Evolutionary conservation across 2,113 vertebrate species (phyloP).

Genomic region (Myrmecobius fasciatus): DNA sequence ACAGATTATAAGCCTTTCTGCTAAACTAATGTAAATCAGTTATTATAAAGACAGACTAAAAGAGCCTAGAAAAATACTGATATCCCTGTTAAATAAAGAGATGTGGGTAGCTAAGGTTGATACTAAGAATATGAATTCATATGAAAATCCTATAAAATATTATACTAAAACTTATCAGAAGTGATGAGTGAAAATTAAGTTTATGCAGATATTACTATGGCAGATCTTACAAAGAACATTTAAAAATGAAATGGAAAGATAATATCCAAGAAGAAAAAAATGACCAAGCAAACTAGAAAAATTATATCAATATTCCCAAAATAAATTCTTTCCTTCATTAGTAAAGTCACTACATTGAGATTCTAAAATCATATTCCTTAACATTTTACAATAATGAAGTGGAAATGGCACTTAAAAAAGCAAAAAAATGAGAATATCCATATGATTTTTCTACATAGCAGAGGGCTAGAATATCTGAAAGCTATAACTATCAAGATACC

Average conservation of each 20-base stretch:
- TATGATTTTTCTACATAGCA: neutral
- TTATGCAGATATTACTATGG: neutral
- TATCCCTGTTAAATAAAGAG: neutral
- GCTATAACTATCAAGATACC: neutral
- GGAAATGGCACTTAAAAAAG: too few species aligned
- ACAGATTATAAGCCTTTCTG: too few species aligned
- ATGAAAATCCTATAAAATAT: neutral
- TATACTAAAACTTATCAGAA: neutral
- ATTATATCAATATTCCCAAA: neutral
- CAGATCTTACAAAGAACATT: neutral
- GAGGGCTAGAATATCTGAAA: neutral
- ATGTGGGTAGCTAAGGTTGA: neutral
- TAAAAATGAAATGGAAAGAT: neutral
- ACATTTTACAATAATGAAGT: too few species aligned
- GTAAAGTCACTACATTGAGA: neutral
- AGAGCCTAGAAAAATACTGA: neutral
- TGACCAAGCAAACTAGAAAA: neutral
- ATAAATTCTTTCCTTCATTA: neutral
- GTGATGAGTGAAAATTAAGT: neutral
- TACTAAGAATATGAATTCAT: neutral
- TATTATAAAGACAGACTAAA: neutral
- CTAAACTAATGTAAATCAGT: neutral
- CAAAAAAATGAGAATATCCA: neutral
- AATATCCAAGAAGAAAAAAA: neutral
- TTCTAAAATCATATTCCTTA: neutral